phyloP scores from a whole-genome alignment of 2,797 vertebrate species.

The Tenualosa thibaudeaui region DNA sequence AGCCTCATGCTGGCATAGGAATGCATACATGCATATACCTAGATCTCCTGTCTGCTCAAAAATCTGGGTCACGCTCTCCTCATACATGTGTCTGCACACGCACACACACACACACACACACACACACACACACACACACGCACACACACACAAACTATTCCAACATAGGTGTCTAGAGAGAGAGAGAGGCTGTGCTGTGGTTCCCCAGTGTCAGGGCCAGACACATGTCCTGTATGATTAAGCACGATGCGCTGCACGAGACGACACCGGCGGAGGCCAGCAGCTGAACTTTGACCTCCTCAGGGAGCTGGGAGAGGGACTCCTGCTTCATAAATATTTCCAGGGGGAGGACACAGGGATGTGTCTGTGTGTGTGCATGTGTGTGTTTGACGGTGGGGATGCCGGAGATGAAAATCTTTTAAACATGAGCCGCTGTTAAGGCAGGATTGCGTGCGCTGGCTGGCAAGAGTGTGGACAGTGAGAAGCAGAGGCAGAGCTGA shows the following conservation, averaged over 20 bases:
- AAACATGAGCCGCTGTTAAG: neutral
- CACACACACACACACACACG: neutral
- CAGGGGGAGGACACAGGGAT: neutral
- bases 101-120: neutral
- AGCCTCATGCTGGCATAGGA: neutral
- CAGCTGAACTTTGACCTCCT: neutral
- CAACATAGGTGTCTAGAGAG: neutral
- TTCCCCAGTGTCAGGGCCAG: neutral
- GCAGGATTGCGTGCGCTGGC: neutral
- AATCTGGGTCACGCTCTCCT: neutral
- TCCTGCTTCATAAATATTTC: conserved; percentile 11
- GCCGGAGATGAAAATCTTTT: conserved; percentile 1
- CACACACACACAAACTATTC: neutral
- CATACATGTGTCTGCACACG: neutral
- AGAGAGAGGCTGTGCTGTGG: neutral
- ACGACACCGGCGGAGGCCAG: neutral
- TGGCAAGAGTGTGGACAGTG: neutral
- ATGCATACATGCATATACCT: neutral
- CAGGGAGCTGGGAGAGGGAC: neutral
- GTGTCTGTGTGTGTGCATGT: neutral
- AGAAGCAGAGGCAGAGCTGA: neutral
- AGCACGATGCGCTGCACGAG: neutral
- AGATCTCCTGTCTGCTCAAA: neutral
- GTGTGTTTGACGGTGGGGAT: neutral
- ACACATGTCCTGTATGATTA: conserved; percentile 3